Conservation (phyloP, 2,888 invertebrate species). For the Gortyna flavago region DNA sequence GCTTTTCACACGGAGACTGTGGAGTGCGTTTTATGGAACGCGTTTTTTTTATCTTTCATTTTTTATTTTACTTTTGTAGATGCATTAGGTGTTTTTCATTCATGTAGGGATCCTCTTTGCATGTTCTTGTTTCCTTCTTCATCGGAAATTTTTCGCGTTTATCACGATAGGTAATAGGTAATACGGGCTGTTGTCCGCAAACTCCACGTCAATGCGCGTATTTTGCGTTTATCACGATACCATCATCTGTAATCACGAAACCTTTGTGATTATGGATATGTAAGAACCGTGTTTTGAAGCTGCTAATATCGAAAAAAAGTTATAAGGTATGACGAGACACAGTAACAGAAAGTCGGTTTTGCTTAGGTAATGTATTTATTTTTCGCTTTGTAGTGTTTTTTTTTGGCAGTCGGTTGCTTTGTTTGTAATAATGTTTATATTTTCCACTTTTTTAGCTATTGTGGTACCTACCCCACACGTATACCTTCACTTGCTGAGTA, state of each 20-base stretch:
- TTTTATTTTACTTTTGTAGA: slow-evolving; percentile 3
- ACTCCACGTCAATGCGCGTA: too few relatives aligned
- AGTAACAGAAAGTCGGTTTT: background rate
- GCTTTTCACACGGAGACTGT: slow-evolving; percentile 48
- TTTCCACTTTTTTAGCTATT: too few relatives aligned
- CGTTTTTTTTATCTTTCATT: slow-evolving; percentile 27
- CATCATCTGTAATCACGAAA: background rate
- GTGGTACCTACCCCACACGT: too few relatives aligned
- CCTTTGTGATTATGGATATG: background rate
- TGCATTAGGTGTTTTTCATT: background rate
- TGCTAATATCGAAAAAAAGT: background rate
- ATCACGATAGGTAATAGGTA: too few relatives aligned
- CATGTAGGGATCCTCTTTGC: background rate
- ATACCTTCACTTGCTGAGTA: background rate
- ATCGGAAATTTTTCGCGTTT: background rate
- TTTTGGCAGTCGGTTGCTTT: too few relatives aligned
- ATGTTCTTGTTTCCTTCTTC: background rate
- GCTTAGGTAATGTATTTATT: too few relatives aligned
- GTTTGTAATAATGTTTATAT: too few relatives aligned
- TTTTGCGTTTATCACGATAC: background rate
- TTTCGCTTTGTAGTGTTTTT: too few relatives aligned
- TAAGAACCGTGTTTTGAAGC: background rate
- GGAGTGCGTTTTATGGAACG: slow-evolving; percentile 20
- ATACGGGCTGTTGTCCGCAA: too few relatives aligned
- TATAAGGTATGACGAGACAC: background rate